phyloP scores from a whole-genome alignment of 2,888 invertebrate species.

The Lamellibrachia satsuma region DNA sequence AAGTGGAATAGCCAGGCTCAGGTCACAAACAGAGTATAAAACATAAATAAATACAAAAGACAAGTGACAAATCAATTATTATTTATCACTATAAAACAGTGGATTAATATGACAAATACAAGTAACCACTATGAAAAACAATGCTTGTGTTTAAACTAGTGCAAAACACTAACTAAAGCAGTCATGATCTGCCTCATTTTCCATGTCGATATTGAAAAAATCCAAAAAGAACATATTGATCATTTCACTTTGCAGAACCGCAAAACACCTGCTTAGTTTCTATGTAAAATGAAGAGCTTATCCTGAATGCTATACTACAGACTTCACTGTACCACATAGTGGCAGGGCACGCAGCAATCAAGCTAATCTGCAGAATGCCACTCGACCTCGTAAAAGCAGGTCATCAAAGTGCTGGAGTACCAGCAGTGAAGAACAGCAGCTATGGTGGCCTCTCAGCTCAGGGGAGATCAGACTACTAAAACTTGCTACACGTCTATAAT shows the following conservation, averaged over 20 bases:
- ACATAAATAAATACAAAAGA: no score
- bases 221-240: not conserved
- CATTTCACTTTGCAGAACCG: not conserved
- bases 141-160: not conserved
- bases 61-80: not conserved
- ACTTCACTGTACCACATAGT: not conserved
- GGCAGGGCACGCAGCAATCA: not conserved
- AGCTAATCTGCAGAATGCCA: constrained; percentile 1
- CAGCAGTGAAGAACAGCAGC: not conserved
- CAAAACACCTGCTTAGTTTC: not conserved
- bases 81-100: not conserved
- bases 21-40: no score
- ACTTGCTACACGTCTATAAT: not conserved
- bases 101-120: not conserved
- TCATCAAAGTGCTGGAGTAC: not conserved
- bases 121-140: not conserved
- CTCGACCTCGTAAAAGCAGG: constrained; percentile 4
- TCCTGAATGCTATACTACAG: not conserved
- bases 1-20: no score
- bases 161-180: not conserved
- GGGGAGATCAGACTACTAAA: not conserved
- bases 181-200: not conserved
- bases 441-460: not conserved
- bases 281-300: not conserved
- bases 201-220: not conserved